Percentiles rank a stretch among this genome's conserved stretches.
Evolutionary conservation across 2,113 vertebrate genomes (phyloP).

Genomic region (Mus pahari): DNA sequence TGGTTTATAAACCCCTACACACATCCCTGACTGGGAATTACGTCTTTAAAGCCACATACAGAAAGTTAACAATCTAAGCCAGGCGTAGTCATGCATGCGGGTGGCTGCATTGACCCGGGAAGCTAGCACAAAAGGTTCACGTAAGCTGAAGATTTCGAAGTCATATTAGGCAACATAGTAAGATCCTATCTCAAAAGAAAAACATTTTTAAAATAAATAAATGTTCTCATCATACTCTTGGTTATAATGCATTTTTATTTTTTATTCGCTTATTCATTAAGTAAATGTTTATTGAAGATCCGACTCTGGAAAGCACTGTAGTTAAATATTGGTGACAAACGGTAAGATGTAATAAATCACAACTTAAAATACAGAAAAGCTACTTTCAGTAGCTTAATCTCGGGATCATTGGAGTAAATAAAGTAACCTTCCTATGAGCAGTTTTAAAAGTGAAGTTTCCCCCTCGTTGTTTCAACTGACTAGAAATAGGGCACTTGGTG

Average conservation of each 20-base stretch:
- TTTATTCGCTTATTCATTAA: constrained; percentile 47
- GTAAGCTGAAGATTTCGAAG: too few relatives aligned
- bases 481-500: constrained; percentile 14
- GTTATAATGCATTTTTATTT: background rate
- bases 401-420: constrained; percentile 29
- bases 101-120: background rate
- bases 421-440: background rate
- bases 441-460: background rate
- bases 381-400: constrained; percentile 43
- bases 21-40: constrained; percentile 7
- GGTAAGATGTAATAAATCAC: background rate
- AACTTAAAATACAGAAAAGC: constrained; percentile 4
- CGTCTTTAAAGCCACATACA: background rate
- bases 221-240: background rate
- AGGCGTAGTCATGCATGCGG: background rate
- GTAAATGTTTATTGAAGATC: constrained; percentile 32
- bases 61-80: background rate
- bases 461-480: constrained; percentile 20
- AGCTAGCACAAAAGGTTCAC: background rate
- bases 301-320: background rate
- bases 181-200: background rate
- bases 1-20: background rate
- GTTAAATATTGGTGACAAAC: background rate
- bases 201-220: background rate
- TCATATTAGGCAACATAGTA: background rate